phyloP scores from a whole-genome alignment of 1,140 invertebrate species.

The Procambarus clarkii region DNA sequence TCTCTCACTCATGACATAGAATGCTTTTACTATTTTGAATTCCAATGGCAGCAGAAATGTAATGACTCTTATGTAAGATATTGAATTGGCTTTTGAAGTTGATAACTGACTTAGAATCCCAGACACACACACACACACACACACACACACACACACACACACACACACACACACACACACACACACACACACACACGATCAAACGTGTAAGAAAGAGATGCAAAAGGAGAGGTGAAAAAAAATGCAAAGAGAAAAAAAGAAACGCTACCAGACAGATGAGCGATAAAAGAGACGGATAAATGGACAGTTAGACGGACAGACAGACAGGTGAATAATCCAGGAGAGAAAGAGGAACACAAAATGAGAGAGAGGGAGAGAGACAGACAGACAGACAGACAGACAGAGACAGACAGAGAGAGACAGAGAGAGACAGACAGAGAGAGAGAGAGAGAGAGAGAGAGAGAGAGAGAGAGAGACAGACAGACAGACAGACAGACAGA shows the following conservation, averaged over 20 bases:
- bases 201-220: not conserved
- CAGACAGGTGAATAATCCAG: no score
- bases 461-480: not conserved
- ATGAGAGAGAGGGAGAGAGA: not conserved
- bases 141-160: no score
- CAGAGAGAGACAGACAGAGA: not conserved
- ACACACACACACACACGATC: no score
- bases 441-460: constrained; percentile 2
- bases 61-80: no score
- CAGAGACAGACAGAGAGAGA: not conserved
- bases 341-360: not conserved
- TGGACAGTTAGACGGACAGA: no score
- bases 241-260: not conserved
- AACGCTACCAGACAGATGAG: not conserved
- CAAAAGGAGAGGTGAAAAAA: not conserved
- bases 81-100: no score
- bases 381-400: not conserved
- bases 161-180: no score
- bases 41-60: no score
- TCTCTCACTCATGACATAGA: no score
- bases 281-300: not conserved
- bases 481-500: constrained; percentile 22
- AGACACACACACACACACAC: no score
- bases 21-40: no score
- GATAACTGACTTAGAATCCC: no score